These are phyloP conservation scores for Hydrolagus affinis DNA, from an alignment of 2,113 vertebrate genomes.

Conservation along the genomic window DNA sequence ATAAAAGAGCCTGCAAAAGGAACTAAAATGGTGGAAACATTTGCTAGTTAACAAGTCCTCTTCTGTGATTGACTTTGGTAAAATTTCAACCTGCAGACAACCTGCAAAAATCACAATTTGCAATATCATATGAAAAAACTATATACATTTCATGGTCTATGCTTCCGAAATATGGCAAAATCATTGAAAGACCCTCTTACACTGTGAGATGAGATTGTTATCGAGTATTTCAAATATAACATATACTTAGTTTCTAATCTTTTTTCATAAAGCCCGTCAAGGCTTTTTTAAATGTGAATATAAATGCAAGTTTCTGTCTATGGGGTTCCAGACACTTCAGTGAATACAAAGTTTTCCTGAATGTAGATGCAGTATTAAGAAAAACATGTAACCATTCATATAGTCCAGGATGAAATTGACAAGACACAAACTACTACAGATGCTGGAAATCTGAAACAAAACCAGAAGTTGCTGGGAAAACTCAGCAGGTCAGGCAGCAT, in stretches of 20 bases:
- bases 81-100: not conserved
- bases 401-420: not conserved
- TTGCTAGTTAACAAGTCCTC: too few species aligned
- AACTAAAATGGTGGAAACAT: too few species aligned
- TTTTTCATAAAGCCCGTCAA: too few species aligned
- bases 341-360: not conserved
- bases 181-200: not conserved
- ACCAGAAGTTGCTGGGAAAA: too few species aligned
- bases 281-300: too few species aligned
- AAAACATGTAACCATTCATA: not conserved
- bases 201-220: not conserved
- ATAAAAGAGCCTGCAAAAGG: too few species aligned
- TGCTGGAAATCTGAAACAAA: too few species aligned
- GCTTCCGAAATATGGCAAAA: not conserved
- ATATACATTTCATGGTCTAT: not conserved
- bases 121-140: not conserved
- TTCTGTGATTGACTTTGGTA: not conserved
- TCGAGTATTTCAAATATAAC: not conserved
- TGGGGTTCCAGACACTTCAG: not conserved
- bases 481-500: too few species aligned
- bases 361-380: not conserved
- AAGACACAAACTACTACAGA: too few species aligned
- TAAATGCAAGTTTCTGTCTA: too few species aligned
- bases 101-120: not conserved
- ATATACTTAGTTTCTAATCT: too few species aligned